phyloP scores from a whole-genome alignment of 2,113 vertebrate species.

The Lophochroa leadbeateri region DNA sequence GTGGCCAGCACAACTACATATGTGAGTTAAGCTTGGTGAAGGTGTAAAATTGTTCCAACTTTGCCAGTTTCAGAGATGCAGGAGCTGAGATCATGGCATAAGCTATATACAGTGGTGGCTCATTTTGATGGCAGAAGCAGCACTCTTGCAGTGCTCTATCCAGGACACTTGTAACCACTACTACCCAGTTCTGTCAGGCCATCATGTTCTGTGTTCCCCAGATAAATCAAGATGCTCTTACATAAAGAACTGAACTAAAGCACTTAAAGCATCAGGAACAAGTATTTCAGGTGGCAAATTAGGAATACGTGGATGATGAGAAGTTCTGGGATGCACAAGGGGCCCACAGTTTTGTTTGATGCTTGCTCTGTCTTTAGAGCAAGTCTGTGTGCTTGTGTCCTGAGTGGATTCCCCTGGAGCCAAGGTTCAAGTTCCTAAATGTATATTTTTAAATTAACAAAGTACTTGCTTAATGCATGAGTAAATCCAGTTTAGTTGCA shows the following conservation, averaged over 20 bases:
- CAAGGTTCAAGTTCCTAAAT: background rate
- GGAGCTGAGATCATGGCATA: background rate
- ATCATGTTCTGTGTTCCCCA: background rate
- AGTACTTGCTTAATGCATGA: background rate
- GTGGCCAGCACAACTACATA: background rate
- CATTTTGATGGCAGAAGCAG: background rate
- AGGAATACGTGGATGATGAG: background rate
- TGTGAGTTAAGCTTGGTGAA: background rate
- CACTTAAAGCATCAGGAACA: background rate
- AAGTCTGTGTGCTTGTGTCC: background rate
- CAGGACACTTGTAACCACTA: background rate
- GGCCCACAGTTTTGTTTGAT: background rate
- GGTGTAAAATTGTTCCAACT: background rate
- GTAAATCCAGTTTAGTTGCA: background rate
- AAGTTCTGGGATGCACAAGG: background rate
- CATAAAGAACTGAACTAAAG: background rate
- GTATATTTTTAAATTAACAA: background rate
- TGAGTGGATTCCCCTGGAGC: background rate
- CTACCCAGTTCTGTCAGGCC: background rate
- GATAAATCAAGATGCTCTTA: background rate
- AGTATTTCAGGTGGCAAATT: background rate
- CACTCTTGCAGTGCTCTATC: background rate
- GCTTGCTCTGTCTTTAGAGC: background rate
- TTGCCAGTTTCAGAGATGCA: background rate
- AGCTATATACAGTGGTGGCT: background rate